phyloP scores from a whole-genome alignment of 2,797 vertebrate genomes.

The Tolypeutes matacus region DNA sequence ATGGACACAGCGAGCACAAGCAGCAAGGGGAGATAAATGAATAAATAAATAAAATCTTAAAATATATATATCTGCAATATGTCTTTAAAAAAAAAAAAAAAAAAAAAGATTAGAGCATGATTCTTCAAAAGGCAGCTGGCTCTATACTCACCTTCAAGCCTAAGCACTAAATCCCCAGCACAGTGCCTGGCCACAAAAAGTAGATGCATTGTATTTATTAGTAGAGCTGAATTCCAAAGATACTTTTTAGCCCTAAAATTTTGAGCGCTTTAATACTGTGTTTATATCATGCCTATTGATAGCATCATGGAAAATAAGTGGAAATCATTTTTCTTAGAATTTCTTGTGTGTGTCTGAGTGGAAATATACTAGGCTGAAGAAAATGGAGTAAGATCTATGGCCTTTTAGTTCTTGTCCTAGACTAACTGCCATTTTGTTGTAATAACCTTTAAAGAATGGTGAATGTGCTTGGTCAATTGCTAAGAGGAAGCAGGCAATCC shows the following conservation, averaged over 20 bases:
- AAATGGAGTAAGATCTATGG: fast-evolving
- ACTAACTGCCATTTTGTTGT: neutral
- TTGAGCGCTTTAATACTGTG: neutral
- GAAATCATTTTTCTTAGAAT: slow-evolving; percentile 18
- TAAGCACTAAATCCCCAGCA: neutral
- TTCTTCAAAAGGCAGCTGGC: slow-evolving; percentile 36
- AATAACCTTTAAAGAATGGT: neutral
- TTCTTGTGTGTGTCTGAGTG: neutral
- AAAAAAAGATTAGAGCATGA: neutral
- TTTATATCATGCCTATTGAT: neutral
- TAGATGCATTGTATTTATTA: neutral
- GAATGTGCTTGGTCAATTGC: neutral
- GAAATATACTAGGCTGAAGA: neutral
- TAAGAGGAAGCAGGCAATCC: neutral
- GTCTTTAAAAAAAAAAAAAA: too few relatives aligned
- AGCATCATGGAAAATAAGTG: neutral
- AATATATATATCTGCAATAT: too few relatives aligned
- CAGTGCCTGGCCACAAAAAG: neutral
- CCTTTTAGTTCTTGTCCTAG: neutral
- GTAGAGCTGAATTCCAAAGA: neutral
- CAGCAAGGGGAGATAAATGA: too few relatives aligned
- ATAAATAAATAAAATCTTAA: too few relatives aligned
- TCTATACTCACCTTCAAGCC: neutral
- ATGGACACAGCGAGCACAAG: too few relatives aligned
- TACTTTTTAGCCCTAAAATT: neutral